Evolutionary conservation across 2,888 invertebrate species (phyloP), one percentile per base, ranked within the genome.

Genomic region (Hemaris fuciformis): DNA sequence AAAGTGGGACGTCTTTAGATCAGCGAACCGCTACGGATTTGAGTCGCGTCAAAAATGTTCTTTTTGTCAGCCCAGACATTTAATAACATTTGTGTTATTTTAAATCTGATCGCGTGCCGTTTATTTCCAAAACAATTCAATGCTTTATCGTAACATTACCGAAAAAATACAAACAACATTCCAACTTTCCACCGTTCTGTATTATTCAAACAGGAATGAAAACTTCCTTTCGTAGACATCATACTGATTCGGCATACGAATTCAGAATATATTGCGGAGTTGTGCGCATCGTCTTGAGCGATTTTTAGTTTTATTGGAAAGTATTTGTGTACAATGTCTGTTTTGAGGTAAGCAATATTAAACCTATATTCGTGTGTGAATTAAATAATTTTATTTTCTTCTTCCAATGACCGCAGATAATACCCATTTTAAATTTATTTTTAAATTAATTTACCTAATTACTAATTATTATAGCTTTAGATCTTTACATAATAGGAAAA

Each of bases 1-100:
- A 85, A 88, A 87, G 84, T 85, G 80, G 83, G 77, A 75, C 83
- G 82, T 77, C 80, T 83, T 83, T 81, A 80, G 75, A 84, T 83
- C 79, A 75, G 73, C 69, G 75, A 74, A 76, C 74, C 75, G 72
- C 69, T 72, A 79, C 77, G 75, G 77, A 79, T 83, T 76, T 74
- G 72, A 73, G 77, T 68, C n/a, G n/a, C 71, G 73, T 81, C 83
- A 10, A 80, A 73, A 76, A 78, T 61, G 73, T 53, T 25, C 10
- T 41, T 38, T 53, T 25, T 48, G 25, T 38, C 5, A 10, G 6
- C 5, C 7, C 34, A 8, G 15, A 38, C 13, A 34, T 38, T 46
- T 46, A 22, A 15, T 22, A 22, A 46, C n/a, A n/a, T 45, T 46
- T 45, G 1, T 48, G 15, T 15, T 48, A 27, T 48, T 48, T 25